phyloP scores from a whole-genome alignment of 2,113 vertebrate species.

The Oryzias melastigma region DNA sequence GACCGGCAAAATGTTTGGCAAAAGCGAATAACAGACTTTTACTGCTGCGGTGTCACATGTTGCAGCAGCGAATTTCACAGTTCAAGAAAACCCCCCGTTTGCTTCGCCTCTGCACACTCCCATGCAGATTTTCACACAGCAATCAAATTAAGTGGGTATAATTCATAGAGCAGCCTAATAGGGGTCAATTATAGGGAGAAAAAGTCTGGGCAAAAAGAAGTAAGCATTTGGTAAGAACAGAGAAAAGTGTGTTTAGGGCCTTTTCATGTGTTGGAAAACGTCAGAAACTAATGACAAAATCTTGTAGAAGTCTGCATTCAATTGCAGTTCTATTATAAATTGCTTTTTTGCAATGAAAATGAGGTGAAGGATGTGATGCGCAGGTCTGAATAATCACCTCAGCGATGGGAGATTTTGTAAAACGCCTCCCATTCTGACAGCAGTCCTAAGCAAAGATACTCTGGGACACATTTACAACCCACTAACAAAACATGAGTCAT shows the following conservation, averaged over 20 bases:
- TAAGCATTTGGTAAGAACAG: constrained; percentile 3
- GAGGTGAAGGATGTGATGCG: too few species aligned
- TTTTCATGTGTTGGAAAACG: too few species aligned
- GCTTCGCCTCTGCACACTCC: constrained; percentile 33
- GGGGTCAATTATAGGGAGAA: constrained; percentile 10
- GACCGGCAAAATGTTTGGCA: constrained; percentile 19
- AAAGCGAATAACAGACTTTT: constrained; percentile 14
- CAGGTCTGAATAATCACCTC: not conserved
- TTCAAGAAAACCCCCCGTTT: constrained; percentile 41
- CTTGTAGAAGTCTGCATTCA: too few species aligned
- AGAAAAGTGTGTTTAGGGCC: not conserved
- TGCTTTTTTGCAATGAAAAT: too few species aligned
- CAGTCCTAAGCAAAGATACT: constrained; percentile 19
- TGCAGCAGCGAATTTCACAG: constrained; percentile 34
- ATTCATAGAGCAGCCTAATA: constrained; percentile 42
- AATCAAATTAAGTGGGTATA: constrained; percentile 50
- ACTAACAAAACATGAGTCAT: constrained; percentile 24
- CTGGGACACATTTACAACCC: constrained; percentile 17
- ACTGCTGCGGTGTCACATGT: constrained; percentile 47
- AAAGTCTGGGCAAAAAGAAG: constrained; percentile 5
- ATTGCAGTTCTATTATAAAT: too few species aligned
- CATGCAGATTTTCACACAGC: constrained; percentile 40
- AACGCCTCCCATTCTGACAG: not conserved
- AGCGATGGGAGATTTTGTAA: constrained; percentile 4
- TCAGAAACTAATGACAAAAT: too few species aligned